Base-by-base conservation (phyloP, 2,113 vertebrate genomes). In the Crocuta crocuta region DNA sequence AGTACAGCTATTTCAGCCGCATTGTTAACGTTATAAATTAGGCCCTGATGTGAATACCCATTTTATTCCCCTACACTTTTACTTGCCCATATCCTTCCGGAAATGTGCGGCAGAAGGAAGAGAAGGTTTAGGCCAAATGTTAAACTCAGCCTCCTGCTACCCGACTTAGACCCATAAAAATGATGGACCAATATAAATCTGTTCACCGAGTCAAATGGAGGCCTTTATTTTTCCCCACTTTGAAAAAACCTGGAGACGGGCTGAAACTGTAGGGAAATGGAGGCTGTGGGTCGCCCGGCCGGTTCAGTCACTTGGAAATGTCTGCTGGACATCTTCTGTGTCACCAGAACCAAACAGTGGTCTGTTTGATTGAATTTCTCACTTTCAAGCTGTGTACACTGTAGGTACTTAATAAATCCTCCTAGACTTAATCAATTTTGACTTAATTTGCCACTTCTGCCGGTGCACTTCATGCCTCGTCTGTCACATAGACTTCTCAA, bases 1-100 rank as follows among this genome's bases (percentile, higher is more conserved):
- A 96, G 55, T 24, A 79, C 48, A 50, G 92, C 86, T 80, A 12
- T 80, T 76, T 96, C 10, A 33, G 68, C 68, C 3, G 45, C 39
- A 26, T 48, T 85, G 84, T 83, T 94, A 87, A 95, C 53, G 43
- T 89, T n/a, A 28, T 91, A 74, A 80, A 81, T 84, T 48, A 92
- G 87, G 74, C n/a, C 74, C 31, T 43, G 8, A 21, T 88, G 17
- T 91, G 89, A 97, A 81, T 91, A 95, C 58, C 61, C 71, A 81
- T 81, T 87, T 94, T 61, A 45, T 90, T 92, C 39, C 70, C 43
- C 28, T 10, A 5, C 8, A 82, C 19, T 94, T 80, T 71, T 10
- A 58, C 94, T 83, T 70, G 28, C 53, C 39, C 28, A 21, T n/a
- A 74, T 80, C 55, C 70, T 97, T 89, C 87, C 2, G 5, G 88